phyloP scores from a whole-genome alignment of 2,797 vertebrate species.

The Avahi laniger region DNA sequence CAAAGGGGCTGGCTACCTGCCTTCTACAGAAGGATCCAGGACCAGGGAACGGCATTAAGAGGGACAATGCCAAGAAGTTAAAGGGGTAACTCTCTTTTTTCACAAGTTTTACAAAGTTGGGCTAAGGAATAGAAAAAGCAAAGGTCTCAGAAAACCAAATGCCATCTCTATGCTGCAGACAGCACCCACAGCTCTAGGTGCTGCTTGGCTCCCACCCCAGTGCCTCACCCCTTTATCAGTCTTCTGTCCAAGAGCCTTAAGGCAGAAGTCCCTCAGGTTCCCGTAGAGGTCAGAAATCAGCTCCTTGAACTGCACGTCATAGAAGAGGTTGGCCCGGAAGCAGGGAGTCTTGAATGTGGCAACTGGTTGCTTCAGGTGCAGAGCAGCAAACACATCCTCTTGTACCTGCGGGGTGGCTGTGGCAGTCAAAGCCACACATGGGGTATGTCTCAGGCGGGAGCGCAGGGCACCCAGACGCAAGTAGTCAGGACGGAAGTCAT shows the following conservation, averaged over 20 bases:
- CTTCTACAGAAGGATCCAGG: background rate
- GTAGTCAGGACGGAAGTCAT: conserved; percentile 97
- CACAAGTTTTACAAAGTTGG: background rate
- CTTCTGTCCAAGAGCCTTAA: conserved; percentile 86
- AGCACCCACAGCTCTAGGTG: background rate
- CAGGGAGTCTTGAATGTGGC: conserved; percentile 91
- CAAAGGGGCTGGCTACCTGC: background rate
- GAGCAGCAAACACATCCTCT: conserved; percentile 89
- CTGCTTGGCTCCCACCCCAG: background rate
- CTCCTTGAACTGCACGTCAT: conserved; percentile 95
- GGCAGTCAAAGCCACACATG: conserved; percentile 94
- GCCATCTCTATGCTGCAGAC: background rate
- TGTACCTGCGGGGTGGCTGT: conserved; percentile 94
- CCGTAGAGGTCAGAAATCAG: conserved; percentile 89
- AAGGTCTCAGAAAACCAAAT: background rate
- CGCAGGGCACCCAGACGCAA: conserved; percentile 92
- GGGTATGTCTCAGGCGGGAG: conserved; percentile 83
- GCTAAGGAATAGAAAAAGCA: background rate
- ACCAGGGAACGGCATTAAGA: background rate
- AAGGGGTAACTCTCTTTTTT: background rate
- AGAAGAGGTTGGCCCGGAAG: conserved; percentile 94
- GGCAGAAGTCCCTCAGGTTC: conserved; percentile 92
- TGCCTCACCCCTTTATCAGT: conserved; percentile 86
- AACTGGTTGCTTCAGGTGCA: conserved; percentile 88
- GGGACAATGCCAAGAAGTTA: background rate